Base-by-base conservation (phyloP, 2,888 invertebrate species). In the Chrysolina haemoptera region DNA sequence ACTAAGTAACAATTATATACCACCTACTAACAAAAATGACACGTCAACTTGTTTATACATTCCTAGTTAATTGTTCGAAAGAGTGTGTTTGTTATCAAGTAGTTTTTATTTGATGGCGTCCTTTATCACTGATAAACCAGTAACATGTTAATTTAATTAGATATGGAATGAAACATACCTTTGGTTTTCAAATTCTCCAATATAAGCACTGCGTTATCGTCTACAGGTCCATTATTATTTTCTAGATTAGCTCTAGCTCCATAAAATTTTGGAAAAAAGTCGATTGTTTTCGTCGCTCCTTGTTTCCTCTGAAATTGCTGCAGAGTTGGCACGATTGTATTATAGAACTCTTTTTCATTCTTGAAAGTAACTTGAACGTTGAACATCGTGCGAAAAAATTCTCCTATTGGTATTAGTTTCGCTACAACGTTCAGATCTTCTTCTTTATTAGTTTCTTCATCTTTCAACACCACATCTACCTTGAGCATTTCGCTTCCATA, bases 401-500 rank as follows among this genome's bases (percentile, higher is more conserved):
- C 68, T 35, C 18, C 64, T 1, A 62, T 55, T 20, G 79, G 79
- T 64, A 78, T 70, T 1, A 71, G 65, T 55, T 79, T 80, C 11
- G 62, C 78, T 11, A 78, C 79, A 14, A 91, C 78, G 27, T 89
- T 81, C 20, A 91, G 11, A 50, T 41, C 59, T 62, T 64, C 66
- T 40, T 16, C 35, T 12, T 14, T 5, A n/a, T 59, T 64, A 12
- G 55, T 68, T 48, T 72, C 59, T 5, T 62, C 41, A 16, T 43
- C 46, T 62, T 72, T 18, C 20, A 64, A 22, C 6, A 63, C 68
- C 5, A 72, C 84, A 20, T 80, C 77, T 8, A 84, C 78, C 0
- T 86, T 85, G 0, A 90, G 78, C 82, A 91, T 90, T 0, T 89
- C 82, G 77, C 91, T 91, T 0, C 91, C 91, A 80, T 91, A 91